A percentile compares a stretch with the other conserved stretches of the same genome.
phyloP scores from a whole-genome alignment of 2,888 invertebrate species.

The Onthophagus sagittarius region DNA sequence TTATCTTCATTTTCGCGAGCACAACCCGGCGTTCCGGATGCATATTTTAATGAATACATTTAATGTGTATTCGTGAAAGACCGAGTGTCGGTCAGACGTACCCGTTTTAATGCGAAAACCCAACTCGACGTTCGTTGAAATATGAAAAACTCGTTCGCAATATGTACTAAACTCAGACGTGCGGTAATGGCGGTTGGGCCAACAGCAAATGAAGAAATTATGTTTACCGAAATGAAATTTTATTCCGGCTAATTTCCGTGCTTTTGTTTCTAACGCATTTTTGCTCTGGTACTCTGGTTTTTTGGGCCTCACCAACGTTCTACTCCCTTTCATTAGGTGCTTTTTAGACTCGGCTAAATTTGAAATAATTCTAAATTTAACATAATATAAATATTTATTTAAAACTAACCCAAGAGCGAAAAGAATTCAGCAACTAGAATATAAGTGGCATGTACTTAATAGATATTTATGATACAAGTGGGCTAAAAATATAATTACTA shows the following conservation, averaged over 20 bases:
- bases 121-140: background rate
- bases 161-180: slow-evolving; percentile 5
- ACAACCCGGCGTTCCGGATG: background rate
- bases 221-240: slow-evolving; percentile 5
- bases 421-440: no score
- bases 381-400: no score
- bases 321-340: background rate
- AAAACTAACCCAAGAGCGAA: no score
- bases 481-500: no score
- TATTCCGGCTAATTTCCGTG: slow-evolving; percentile 2
- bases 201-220: slow-evolving; percentile 7
- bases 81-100: background rate
- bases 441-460: no score
- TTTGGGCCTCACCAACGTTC: background rate
- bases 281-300: no score
- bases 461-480: no score
- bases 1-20: background rate
- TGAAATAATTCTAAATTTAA: background rate
- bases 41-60: slow-evolving; percentile 9
- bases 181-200: background rate
- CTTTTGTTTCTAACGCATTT: background rate
- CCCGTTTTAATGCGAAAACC: background rate
- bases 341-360: background rate
- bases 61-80: background rate
- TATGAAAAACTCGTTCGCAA: slow-evolving; percentile 7